Evolutionary conservation across 2,797 vertebrate species (phyloP), one percentile per base, ranked within the genome.

Genomic region (Pseudomugil tenellus): DNA sequence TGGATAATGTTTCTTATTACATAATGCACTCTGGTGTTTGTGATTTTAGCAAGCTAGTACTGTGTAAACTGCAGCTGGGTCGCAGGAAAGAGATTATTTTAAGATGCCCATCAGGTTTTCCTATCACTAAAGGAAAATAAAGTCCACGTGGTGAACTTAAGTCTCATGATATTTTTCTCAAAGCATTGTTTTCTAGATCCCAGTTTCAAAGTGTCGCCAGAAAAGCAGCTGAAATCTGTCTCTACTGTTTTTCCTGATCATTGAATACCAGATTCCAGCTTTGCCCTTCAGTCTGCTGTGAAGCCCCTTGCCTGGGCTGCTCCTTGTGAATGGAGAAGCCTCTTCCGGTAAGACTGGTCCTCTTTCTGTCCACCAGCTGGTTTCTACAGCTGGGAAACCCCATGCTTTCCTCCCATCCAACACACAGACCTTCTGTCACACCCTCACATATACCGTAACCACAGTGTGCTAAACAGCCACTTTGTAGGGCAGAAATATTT

Each of bases 331-430:
- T 84, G 88, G 77, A 84, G 87, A 73, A 87, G 82, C 23, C 76
- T 81, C 79, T 90, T 92, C 89, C 82, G 81, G 83, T 80, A 85
- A 65, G 67, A 71, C 80, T 63, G 86, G 53, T 77, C 79, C 80
- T 84, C 81, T 81, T 79, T 68, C 83, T 73, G 77, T 72, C 87
- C 83, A 89, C 93, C 92, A 93, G 91, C 90, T 93, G 92, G 85
- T 89, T 90, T 72, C 80, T 90, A 91, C 91, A 91, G 91, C 91
- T 92, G 91, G 91, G 91, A 88, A 86, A 80, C 89, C 82, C 90
- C 91, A 93, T 84, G 87, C 87, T 85, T 79, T 55, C 71, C 82
- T 87, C 73, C 70, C 75, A 58, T 90, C 91, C 91, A 90, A 91
- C 83, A 88, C 81, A 83, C 77, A 75, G 71, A 84, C 89, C 92